These are phyloP conservation scores for Liparis tanakae DNA, from an alignment of 2,797 vertebrate genomes.

Conservation along the genomic window DNA sequence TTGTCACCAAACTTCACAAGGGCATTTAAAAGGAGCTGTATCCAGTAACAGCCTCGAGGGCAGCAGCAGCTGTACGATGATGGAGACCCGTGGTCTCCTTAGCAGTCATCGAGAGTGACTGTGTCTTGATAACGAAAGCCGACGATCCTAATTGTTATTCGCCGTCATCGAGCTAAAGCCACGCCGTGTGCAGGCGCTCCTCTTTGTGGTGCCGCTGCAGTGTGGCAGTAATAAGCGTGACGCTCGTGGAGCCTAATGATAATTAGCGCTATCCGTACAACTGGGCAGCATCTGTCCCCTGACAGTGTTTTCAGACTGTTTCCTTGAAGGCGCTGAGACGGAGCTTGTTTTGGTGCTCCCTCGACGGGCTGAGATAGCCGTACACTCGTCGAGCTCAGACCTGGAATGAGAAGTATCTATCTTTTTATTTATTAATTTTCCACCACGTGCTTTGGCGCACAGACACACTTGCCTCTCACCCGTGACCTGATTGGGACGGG, in stretches of 20 bases:
- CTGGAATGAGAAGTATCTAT: background rate
- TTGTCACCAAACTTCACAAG: background rate
- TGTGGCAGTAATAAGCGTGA: conserved; percentile 43
- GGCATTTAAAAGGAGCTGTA: conserved; percentile 10
- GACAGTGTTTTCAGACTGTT: conserved; percentile 18
- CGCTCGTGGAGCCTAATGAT: conserved; percentile 43
- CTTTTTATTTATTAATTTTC: conserved; percentile 2
- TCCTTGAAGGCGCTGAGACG: conserved; percentile 20
- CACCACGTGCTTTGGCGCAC: background rate
- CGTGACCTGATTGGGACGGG: conserved; percentile 17
- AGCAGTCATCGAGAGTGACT: conserved; percentile 26
- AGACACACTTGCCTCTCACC: background rate
- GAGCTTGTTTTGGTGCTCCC: background rate
- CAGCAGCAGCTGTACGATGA: background rate
- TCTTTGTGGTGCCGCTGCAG: conserved; percentile 35
- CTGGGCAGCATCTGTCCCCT: conserved; percentile 26
- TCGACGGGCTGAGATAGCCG: background rate
- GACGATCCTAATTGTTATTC: conserved; percentile 48
- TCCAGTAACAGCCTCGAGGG: conserved; percentile 6
- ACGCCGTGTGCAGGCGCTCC: conserved; percentile 36
- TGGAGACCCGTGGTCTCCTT: conserved; percentile 14
- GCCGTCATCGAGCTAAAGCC: conserved; percentile 40
- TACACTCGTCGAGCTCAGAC: background rate
- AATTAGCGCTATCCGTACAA: conserved; percentile 53
- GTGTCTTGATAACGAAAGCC: conserved; percentile 46